Conservation (phyloP, 2,113 vertebrate genomes). For the Xyliphius kryptos region DNA sequence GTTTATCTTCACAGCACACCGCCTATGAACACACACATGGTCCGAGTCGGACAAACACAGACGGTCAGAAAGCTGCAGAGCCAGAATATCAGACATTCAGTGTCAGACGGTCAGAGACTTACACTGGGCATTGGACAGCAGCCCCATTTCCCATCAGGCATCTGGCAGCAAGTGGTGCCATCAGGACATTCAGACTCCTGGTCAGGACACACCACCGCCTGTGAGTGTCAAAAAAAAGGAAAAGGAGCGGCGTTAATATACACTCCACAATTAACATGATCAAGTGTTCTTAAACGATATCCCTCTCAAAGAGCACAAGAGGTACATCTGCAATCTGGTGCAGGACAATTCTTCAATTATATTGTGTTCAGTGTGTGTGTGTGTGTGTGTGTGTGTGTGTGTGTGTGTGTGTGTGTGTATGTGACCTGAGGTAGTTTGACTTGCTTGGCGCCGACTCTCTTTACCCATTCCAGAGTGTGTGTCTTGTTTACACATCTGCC, state of each 20-base stretch:
- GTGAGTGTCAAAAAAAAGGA: too few relatives aligned
- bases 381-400: too few relatives aligned
- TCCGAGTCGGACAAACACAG: too few relatives aligned
- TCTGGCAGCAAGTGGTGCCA: slow-evolving; percentile 76
- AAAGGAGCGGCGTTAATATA: too few relatives aligned
- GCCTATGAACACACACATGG: slow-evolving; percentile 58
- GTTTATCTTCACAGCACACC: slow-evolving; percentile 67
- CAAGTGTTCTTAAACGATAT: too few relatives aligned
- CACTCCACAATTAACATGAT: too few relatives aligned
- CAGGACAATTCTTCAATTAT: too few relatives aligned
- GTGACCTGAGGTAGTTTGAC: slow-evolving; percentile 55
- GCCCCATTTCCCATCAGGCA: slow-evolving; percentile 69
- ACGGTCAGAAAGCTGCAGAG: too few relatives aligned
- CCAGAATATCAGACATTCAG: too few relatives aligned
- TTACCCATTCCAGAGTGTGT: slow-evolving; percentile 51
- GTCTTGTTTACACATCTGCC: slow-evolving; percentile 63
- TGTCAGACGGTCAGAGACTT: slow-evolving; percentile 7
- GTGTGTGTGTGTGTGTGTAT: not conserved
- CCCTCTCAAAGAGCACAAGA: too few relatives aligned
- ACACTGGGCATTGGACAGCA: slow-evolving; percentile 86
- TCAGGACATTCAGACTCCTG: slow-evolving; percentile 70
- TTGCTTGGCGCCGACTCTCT: slow-evolving; percentile 35
- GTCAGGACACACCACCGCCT: slow-evolving; percentile 74
- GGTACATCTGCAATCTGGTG: too few relatives aligned
- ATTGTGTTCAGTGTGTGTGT: too few relatives aligned